Evolutionary conservation across 2,888 invertebrate species (phyloP).

Genomic region (Zonitis immaculata): DNA sequence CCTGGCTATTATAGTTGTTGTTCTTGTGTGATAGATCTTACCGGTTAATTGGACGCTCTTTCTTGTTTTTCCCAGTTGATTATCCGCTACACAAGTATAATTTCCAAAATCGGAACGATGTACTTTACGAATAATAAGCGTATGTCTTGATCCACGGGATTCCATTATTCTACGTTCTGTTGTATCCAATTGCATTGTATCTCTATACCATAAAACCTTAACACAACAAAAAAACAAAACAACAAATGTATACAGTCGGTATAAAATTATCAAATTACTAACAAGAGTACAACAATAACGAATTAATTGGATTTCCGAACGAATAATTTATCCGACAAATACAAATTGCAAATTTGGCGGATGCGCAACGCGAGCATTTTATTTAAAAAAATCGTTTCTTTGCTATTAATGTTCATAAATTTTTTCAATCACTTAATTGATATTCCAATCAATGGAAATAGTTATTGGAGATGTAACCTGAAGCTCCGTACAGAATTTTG

Average conservation of each 20-base stretch:
- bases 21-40: conserved; percentile 40
- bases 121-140: conserved; percentile 63
- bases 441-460: too few species aligned
- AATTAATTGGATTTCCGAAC: too few species aligned
- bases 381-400: too few species aligned
- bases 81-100: conserved; percentile 67
- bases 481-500: too few species aligned
- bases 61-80: conserved; percentile 61
- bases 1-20: background rate
- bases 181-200: conserved; percentile 64
- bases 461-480: too few species aligned
- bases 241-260: background rate
- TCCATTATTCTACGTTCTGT: conserved; percentile 64
- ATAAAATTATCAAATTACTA: background rate
- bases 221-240: conserved; percentile 20
- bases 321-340: too few species aligned
- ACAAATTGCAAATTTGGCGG: too few species aligned
- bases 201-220: conserved; percentile 64
- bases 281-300: background rate
- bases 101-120: conserved; percentile 65
- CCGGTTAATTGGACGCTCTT: conserved; percentile 63
- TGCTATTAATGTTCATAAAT: too few species aligned
- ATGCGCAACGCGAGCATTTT: too few species aligned
- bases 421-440: too few species aligned
- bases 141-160: conserved; percentile 61